phyloP scores from a whole-genome alignment of 1,140 invertebrate species.

The Trichonephila clavipes region DNA sequence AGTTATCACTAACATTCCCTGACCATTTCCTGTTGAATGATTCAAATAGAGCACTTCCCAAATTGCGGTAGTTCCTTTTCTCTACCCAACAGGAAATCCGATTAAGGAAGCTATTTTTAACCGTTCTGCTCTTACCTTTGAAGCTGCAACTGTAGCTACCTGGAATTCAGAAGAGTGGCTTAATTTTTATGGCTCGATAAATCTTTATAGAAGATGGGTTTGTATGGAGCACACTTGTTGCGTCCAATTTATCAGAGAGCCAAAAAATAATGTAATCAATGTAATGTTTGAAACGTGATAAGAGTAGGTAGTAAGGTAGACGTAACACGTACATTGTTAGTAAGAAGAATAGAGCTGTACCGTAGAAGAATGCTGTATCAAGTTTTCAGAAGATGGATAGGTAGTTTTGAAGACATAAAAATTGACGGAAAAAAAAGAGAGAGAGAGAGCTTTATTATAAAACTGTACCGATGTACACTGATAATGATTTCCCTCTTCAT shows the following conservation, averaged over 20 bases:
- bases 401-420: no score
- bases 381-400: no score
- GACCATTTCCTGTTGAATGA: constrained; percentile 54
- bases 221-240: constrained; percentile 52
- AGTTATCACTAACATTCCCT: background rate
- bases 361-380: no score
- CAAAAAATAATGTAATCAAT: constrained; percentile 26
- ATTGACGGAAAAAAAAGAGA: no score
- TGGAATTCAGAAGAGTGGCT: constrained; percentile 48
- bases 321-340: background rate
- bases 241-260: constrained; percentile 54
- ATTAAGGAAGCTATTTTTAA: constrained; percentile 67
- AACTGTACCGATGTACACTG: no score
- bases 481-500: no score
- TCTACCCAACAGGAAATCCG: constrained; percentile 25
- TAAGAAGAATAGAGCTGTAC: background rate
- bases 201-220: constrained; percentile 38
- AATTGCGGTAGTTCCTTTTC: constrained; percentile 20
- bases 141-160: background rate
- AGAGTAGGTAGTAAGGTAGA: background rate
- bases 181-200: constrained; percentile 72
- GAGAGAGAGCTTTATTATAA: no score
- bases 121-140: constrained; percentile 20
- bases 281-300: constrained; percentile 33
- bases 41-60: constrained; percentile 56